Conservation (phyloP, 2,888 invertebrate genomes). For the Heliconius ismenius region DNA sequence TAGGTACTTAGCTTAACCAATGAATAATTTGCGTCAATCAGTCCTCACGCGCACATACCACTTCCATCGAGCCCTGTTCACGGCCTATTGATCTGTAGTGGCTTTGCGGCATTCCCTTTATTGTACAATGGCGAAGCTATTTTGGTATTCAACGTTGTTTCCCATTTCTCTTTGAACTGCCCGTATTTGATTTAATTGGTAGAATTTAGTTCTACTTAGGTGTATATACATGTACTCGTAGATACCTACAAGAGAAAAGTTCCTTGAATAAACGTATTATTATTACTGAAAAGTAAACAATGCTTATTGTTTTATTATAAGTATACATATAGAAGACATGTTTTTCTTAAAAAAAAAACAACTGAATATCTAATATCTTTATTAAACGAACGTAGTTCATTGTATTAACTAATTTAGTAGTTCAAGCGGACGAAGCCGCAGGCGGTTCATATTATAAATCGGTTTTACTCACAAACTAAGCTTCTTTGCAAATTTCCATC, state of each 20-base stretch:
- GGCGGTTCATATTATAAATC: neutral
- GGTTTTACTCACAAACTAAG: neutral
- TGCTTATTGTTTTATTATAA: too few relatives aligned
- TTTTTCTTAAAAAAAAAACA: too few relatives aligned
- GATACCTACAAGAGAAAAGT: neutral
- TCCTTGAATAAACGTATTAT: too few relatives aligned
- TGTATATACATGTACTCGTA: neutral
- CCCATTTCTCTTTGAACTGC: slow-evolving; percentile 27
- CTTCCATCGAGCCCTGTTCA: slow-evolving; percentile 8
- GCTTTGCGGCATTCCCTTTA: slow-evolving; percentile 35
- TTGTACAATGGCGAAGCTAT: slow-evolving; percentile 32
- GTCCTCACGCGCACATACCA: slow-evolving; percentile 1
- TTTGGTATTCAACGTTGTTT: slow-evolving; percentile 31
- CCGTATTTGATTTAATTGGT: slow-evolving; percentile 27
- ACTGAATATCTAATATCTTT: too few relatives aligned
- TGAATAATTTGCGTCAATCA: slow-evolving; percentile 1
- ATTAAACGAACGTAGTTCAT: too few relatives aligned
- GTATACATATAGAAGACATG: too few relatives aligned
- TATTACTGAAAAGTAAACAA: neutral
- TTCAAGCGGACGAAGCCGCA: too few relatives aligned
- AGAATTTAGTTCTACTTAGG: neutral
- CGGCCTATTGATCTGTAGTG: slow-evolving; percentile 29
- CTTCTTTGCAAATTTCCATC: slow-evolving; percentile 6
- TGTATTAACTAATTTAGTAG: too few relatives aligned
- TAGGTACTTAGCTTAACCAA: neutral